Conservation (phyloP, 1,140 invertebrate genomes). For the Littorina saxatilis region DNA sequence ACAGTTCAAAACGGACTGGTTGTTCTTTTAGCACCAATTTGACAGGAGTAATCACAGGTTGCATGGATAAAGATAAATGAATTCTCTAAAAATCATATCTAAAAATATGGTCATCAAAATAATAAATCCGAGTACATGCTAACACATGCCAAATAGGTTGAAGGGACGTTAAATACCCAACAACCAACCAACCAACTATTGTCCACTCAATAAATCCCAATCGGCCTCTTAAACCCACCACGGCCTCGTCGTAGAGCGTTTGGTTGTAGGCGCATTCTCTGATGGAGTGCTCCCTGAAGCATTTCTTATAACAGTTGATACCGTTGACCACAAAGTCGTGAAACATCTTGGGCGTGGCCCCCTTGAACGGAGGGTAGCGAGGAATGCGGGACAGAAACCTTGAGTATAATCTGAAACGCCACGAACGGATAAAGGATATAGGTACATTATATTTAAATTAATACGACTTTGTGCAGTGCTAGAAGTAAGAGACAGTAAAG, state of each 20-base stretch:
- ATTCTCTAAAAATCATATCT: no score
- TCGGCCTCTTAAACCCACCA: neutral
- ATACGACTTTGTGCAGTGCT: no score
- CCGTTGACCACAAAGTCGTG: slow-evolving; percentile 40
- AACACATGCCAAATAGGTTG: no score
- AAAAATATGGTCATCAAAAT: no score
- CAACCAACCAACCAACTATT: neutral
- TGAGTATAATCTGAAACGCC: slow-evolving; percentile 44
- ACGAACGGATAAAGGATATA: no score
- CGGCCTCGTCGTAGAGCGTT: slow-evolving; percentile 40
- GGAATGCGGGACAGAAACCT: slow-evolving; percentile 46
- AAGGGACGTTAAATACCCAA: no score
- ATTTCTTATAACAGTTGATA: slow-evolving; percentile 39
- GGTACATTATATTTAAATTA: no score
- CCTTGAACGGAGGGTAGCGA: slow-evolving; percentile 29
- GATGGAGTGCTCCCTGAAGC: slow-evolving; percentile 38
- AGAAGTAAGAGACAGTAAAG: no score
- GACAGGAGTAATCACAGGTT: no score
- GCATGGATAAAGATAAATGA: no score
- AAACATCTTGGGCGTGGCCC: slow-evolving; percentile 39
- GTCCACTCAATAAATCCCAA: neutral
- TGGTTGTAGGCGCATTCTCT: slow-evolving; percentile 48
- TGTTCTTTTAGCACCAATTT: no score
- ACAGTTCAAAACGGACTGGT: no score
- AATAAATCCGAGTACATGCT: neutral